Evolutionary conservation across 2,113 vertebrate species (phyloP).

Genomic region (Aplodontia rufa): DNA sequence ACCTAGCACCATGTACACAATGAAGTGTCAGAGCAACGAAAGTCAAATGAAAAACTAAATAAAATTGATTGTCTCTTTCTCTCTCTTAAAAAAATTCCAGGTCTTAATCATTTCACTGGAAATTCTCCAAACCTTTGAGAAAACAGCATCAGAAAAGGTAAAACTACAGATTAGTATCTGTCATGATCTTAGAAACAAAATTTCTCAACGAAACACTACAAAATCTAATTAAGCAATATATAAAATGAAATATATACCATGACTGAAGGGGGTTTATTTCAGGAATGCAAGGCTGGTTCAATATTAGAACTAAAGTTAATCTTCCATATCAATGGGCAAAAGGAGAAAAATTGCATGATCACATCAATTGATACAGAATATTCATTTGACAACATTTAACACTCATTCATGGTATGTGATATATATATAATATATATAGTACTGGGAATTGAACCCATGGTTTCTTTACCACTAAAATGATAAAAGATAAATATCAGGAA

Average conservation of each 20-base stretch:
- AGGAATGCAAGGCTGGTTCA: neutral
- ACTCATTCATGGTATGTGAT: neutral
- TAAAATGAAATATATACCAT: neutral
- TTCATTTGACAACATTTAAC: neutral
- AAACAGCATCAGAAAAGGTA: neutral
- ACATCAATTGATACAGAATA: conserved; percentile 8
- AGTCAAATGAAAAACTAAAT: too few relatives aligned
- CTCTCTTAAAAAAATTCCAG: neutral
- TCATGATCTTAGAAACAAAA: neutral
- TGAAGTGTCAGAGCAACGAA: too few relatives aligned
- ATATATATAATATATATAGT: too few relatives aligned
- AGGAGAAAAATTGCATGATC: neutral
- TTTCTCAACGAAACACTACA: neutral
- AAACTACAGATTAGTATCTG: neutral
- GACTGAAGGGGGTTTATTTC: neutral
- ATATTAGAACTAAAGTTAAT: neutral
- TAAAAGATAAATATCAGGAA: too few relatives aligned
- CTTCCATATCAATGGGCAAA: neutral
- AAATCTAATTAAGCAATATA: neutral
- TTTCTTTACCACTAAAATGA: too few relatives aligned
- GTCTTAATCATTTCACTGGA: neutral
- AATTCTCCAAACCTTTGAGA: conserved; percentile 16
- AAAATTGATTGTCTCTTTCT: too few relatives aligned
- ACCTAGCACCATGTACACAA: too few relatives aligned
- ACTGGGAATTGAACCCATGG: too few relatives aligned